phyloP scores from a whole-genome alignment of 2,113 vertebrate genomes.

The Gymnogyps californianus region DNA sequence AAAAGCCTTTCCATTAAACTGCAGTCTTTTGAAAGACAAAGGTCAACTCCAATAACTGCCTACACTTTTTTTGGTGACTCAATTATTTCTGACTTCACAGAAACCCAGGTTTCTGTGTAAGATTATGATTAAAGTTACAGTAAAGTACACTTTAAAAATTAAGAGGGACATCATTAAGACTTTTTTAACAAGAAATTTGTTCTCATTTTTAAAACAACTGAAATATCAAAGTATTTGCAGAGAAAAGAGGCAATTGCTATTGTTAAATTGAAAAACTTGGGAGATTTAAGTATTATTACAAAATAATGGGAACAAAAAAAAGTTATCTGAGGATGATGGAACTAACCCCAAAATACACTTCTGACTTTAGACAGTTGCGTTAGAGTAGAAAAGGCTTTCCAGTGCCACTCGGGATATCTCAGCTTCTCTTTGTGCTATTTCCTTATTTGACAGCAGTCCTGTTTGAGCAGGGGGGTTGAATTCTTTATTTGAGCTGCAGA shows the following conservation, averaged over 20 bases:
- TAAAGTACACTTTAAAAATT: neutral
- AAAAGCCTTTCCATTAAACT: neutral
- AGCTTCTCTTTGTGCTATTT: neutral
- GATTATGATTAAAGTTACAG: neutral
- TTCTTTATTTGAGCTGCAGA: neutral
- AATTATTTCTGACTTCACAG: neutral
- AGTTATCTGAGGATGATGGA: neutral
- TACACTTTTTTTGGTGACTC: neutral
- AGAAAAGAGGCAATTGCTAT: neutral
- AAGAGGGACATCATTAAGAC: neutral
- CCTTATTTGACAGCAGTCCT: neutral
- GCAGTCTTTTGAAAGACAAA: neutral
- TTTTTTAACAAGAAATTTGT: neutral
- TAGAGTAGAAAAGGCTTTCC: neutral
- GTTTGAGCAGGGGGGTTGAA: neutral
- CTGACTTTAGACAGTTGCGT: neutral
- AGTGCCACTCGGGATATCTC: neutral
- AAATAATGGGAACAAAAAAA: neutral
- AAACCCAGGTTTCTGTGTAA: neutral
- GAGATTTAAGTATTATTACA: neutral
- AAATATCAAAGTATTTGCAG: neutral
- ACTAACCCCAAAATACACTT: neutral
- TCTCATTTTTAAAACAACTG: neutral
- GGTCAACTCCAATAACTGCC: neutral
- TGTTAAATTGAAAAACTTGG: neutral